Evolutionary conservation across 1,140 invertebrate species (phyloP), one percentile per base, ranked within the genome.

Genomic region (Drosophila sproati): DNA sequence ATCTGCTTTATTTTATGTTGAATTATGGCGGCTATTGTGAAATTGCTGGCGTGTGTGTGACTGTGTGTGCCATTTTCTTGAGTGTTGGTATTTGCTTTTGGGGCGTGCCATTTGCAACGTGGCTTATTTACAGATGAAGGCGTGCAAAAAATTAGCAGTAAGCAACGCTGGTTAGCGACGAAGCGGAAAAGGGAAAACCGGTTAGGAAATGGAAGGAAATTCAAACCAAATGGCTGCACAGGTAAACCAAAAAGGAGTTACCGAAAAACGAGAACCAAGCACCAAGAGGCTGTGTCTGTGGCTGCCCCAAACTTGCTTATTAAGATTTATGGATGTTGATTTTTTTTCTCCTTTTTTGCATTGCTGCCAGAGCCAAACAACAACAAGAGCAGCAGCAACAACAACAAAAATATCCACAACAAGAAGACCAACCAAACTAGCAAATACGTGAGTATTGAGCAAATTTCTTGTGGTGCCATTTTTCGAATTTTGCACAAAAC

Each of bases 1-100:
- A 63, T 75, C 78, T 82, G 82, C 80, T 68, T 87, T 80, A 87
- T 88, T 72, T 87, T 88, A 88, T 88, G 83, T 82, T 87, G 83
- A 88, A 74, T 88, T 88, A 88, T 88, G 80, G 64, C 50, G 57
- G 63, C 83, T 79, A 83, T 82, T 77, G 72, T 77, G 60, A 43
- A 7, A 55, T 39, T 56, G 66, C 50, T 55, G 28, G 48, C 60
- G 73, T 51, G 48, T 28, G 63, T 54, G 39, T 68, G 68, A 55
- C 68, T 64, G 75, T 73, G 48, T 60, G 61, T 32, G 60, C 20
- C 20, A 20, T 20, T 20, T 52, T 47, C 54, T 43, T 55, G 50
- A 48, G 51, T 55, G 35, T 54, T 68, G 48, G 63, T 73, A 54
- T 68, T 68, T 68, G 56, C 12, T 37, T n/a, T 43, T 31, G 62